These are phyloP conservation scores for Oeneis ivallda DNA, from an alignment of 2,888 invertebrate genomes.

Conservation along the genomic window DNA sequence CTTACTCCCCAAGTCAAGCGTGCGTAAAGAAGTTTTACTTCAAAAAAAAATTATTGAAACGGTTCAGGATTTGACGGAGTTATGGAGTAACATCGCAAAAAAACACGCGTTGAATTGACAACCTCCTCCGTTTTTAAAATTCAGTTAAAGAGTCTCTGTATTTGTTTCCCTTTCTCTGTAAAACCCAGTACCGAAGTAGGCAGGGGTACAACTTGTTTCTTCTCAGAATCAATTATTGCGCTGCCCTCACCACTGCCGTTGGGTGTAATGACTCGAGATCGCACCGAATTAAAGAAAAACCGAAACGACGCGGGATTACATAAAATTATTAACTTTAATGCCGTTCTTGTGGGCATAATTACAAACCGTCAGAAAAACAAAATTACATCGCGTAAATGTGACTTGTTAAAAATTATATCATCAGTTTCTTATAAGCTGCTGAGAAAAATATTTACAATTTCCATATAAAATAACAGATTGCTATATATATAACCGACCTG, in stretches of 20 bases:
- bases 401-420: neutral
- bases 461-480: no score
- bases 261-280: constrained; percentile 30
- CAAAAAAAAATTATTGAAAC: no score
- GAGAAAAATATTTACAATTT: no score
- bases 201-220: constrained; percentile 17
- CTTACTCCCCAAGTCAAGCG: no score
- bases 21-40: no score
- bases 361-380: neutral
- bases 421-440: no score
- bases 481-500: no score
- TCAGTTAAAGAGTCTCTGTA: neutral
- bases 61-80: no score
- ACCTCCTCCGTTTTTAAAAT: no score
- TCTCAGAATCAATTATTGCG: constrained; percentile 29
- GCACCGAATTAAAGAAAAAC: constrained; percentile 22
- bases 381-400: neutral
- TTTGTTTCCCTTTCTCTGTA: neutral
- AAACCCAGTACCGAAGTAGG: neutral
- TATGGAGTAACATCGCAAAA: no score
- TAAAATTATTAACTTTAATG: neutral
- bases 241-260: constrained; percentile 11
- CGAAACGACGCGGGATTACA: constrained; percentile 5
- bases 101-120: no score
- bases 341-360: neutral